These are phyloP conservation scores for Leptopterna dolabrata DNA, from an alignment of 2,888 invertebrate genomes.

Conservation along the genomic window DNA sequence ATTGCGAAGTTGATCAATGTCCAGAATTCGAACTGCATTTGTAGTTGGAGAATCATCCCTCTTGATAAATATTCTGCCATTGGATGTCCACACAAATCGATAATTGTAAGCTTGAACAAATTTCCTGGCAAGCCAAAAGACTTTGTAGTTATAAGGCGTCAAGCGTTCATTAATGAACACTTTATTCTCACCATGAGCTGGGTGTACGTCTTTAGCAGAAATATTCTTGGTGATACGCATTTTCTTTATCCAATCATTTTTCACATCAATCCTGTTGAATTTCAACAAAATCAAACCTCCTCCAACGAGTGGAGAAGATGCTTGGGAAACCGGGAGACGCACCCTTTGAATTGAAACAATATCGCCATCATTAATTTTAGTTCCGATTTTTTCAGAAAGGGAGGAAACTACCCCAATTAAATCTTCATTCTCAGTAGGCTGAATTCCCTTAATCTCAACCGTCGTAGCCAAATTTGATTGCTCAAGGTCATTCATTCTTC, in stretches of 20 bases:
- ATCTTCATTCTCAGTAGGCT: neutral
- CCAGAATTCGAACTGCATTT: neutral
- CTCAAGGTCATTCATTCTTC: neutral
- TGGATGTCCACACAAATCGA: neutral
- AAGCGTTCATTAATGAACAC: neutral
- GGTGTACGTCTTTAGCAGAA: neutral
- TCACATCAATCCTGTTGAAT: neutral
- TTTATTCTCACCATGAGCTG: neutral
- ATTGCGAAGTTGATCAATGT: neutral
- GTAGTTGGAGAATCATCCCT: neutral
- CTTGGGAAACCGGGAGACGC: neutral
- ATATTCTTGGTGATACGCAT: neutral
- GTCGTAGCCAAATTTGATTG: neutral
- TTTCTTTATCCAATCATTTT: neutral
- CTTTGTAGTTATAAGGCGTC: neutral
- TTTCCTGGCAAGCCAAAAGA: neutral
- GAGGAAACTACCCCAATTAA: neutral
- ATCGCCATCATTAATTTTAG: neutral
- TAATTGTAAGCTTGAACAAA: neutral
- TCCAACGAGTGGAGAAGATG: neutral
- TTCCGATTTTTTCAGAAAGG: neutral
- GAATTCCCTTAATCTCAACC: neutral
- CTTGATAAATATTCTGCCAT: neutral
- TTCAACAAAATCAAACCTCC: neutral
- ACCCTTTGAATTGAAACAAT: neutral